Conservation (phyloP, 37 sponge, comb jelly and placozoan genomes). For the Spongia lamella region DNA sequence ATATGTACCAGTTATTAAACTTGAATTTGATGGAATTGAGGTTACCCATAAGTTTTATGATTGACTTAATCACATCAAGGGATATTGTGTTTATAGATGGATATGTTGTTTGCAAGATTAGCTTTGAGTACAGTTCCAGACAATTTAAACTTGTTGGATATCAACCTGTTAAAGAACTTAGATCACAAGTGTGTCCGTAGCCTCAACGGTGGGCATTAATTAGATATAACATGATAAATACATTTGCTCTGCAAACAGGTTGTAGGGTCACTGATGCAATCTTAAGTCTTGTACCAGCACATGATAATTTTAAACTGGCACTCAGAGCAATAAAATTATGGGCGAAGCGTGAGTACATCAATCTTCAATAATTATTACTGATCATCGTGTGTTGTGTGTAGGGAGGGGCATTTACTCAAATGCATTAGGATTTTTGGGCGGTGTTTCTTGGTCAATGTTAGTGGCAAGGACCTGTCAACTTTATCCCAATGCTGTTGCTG, state of each 20-base stretch:
- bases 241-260: slow-evolving; percentile 39
- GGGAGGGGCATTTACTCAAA: slow-evolving; percentile 96
- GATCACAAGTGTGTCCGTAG: slow-evolving; percentile 90
- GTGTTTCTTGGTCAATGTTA: slow-evolving; percentile 99
- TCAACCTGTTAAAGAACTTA: slow-evolving; percentile 85
- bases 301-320: slow-evolving; percentile 86
- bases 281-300: slow-evolving; percentile 91
- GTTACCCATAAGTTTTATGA: too few species aligned
- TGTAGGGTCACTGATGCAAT: slow-evolving; percentile 98
- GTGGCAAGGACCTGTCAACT: slow-evolving; percentile 97
- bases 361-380: neutral
- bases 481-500: slow-evolving; percentile 95
- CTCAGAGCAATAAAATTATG: slow-evolving; percentile 94
- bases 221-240: neutral
- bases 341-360: slow-evolving; percentile 86
- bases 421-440: slow-evolving; percentile 95
- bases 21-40: slow-evolving; percentile 96
- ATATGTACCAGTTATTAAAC: slow-evolving; percentile 96
- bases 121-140: slow-evolving; percentile 81
- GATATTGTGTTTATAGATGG: slow-evolving; percentile 69
- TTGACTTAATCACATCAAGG: neutral
- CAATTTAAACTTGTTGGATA: slow-evolving; percentile 80
- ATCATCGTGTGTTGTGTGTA: slow-evolving; percentile 1
- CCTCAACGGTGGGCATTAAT: slow-evolving; percentile 65
- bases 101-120: slow-evolving; percentile 91